These are phyloP conservation scores for Leptopilina drosophilae DNA, from an alignment of 2,888 invertebrate species.

Conservation along the genomic window DNA sequence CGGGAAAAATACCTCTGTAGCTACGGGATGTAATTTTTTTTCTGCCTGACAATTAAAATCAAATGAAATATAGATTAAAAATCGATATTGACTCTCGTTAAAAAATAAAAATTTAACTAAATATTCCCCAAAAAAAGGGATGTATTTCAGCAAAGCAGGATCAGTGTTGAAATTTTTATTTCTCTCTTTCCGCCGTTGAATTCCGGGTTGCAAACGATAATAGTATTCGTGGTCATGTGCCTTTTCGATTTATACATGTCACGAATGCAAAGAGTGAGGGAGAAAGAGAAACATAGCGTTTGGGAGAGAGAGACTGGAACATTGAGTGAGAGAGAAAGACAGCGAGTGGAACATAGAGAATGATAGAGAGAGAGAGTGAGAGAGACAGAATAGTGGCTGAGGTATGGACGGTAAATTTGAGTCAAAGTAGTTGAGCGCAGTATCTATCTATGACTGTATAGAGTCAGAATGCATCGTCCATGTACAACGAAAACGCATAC, in stretches of 20 bases:
- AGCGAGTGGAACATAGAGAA: too few relatives aligned
- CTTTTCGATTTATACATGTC: slow-evolving; percentile 28
- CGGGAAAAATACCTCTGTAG: background rate
- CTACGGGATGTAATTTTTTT: background rate
- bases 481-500: background rate
- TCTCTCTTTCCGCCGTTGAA: background rate
- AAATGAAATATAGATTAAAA: slow-evolving; percentile 12
- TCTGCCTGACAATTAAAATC: slow-evolving; percentile 4
- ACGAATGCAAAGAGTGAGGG: background rate
- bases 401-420: slow-evolving; percentile 29
- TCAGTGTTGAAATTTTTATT: background rate
- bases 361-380: too few relatives aligned
- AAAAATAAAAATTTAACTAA: background rate
- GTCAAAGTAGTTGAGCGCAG: slow-evolving; percentile 23
- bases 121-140: background rate
- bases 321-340: too few relatives aligned
- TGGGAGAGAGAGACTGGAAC: too few relatives aligned
- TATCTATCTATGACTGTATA: background rate
- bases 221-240: slow-evolving; percentile 21
- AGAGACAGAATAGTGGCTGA: background rate
- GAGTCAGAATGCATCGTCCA: background rate
- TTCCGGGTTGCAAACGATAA: slow-evolving; percentile 14
- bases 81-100: background rate
- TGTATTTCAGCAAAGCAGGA: background rate
- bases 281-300: too few relatives aligned